These are phyloP conservation scores for Antheraea yamamai DNA, from an alignment of 2,888 invertebrate genomes.

Conservation along the genomic window DNA sequence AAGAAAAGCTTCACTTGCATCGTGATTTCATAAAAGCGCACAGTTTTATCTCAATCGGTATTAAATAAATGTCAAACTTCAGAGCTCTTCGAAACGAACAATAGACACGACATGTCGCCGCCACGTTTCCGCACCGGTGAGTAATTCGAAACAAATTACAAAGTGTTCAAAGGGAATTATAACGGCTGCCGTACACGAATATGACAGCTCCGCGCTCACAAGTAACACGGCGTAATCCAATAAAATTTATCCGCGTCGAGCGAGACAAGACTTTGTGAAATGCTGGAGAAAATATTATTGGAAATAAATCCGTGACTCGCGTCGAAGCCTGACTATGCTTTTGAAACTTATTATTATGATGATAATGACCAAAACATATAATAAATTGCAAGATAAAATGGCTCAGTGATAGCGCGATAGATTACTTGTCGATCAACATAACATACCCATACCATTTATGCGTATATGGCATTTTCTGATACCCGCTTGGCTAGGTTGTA, in stretches of 20 bases:
- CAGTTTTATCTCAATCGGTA: background rate
- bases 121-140: background rate
- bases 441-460: no score
- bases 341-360: background rate
- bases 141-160: slow-evolving; percentile 22
- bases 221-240: slow-evolving; percentile 17
- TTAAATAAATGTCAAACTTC: background rate
- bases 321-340: background rate
- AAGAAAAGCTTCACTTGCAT: no score
- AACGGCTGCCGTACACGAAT: slow-evolving; percentile 3
- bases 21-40: no score
- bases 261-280: slow-evolving; percentile 1
- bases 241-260: slow-evolving; percentile 10
- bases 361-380: no score
- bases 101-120: background rate
- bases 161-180: slow-evolving; percentile 25
- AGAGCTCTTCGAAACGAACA: background rate
- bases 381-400: no score
- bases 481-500: no score
- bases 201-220: background rate
- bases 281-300: slow-evolving; percentile 2
- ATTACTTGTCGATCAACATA: no score
- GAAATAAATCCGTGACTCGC: background rate
- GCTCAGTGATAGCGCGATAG: no score
- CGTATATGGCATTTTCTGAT: no score